Evolutionary conservation across 2,113 vertebrate genomes (phyloP).

Genomic region (Sinosuthora webbiana): DNA sequence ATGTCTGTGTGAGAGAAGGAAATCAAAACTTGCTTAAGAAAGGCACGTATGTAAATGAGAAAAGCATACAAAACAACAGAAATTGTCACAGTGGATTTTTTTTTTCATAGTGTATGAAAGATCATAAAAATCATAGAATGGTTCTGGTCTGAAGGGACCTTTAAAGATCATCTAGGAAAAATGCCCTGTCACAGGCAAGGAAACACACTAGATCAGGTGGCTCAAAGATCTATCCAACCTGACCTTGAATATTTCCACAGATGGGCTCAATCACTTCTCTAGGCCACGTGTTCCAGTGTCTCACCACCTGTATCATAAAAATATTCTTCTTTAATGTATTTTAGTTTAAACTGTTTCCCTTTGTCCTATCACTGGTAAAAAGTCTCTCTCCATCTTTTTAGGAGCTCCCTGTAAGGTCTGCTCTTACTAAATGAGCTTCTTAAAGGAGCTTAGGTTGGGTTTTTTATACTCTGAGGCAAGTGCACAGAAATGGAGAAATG

Average conservation of each 20-base stretch:
- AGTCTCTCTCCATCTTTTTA: background rate
- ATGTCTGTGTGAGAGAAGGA: background rate
- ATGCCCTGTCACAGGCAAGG: background rate
- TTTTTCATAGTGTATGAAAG: background rate
- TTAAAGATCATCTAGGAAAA: background rate
- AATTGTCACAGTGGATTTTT: background rate
- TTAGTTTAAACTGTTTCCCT: background rate
- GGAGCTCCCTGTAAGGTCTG: background rate
- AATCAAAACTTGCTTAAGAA: background rate
- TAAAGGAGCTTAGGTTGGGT: background rate
- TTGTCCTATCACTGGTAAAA: background rate
- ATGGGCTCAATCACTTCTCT: background rate
- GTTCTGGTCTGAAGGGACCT: background rate
- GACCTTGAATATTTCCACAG: background rate
- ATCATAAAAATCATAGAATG: background rate
- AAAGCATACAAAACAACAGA: background rate
- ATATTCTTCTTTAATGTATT: background rate
- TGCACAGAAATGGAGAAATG: accelerated
- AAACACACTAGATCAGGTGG: background rate
- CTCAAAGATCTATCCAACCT: background rate
- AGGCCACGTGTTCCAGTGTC: accelerated
- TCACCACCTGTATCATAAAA: accelerated
- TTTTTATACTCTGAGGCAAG: background rate
- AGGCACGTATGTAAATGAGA: background rate
- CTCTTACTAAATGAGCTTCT: background rate